phyloP scores from a whole-genome alignment of 2,888 invertebrate genomes.

The Hirudinaria manillensis region DNA sequence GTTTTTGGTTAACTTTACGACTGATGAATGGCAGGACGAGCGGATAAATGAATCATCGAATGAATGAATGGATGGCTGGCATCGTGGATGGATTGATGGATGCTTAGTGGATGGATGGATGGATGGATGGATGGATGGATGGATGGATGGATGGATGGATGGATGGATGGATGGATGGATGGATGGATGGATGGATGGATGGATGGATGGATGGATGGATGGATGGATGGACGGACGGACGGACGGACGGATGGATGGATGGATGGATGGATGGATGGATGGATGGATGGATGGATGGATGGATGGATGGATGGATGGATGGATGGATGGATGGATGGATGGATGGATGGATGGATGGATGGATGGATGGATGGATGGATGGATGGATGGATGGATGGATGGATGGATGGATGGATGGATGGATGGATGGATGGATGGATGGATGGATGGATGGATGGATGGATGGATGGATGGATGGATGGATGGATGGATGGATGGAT shows the following conservation, averaged over 20 bases:
- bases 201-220: neutral
- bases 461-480: neutral
- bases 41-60: neutral
- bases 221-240: no score
- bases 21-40: neutral
- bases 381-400: neutral
- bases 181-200: neutral
- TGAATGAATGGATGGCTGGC: no score
- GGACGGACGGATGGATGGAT: neutral
- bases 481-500: neutral
- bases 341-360: neutral
- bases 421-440: neutral
- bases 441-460: no score
- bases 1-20: no score
- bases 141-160: no score
- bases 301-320: neutral
- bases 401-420: neutral
- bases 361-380: neutral
- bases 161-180: neutral
- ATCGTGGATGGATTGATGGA: neutral
- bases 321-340: no score
- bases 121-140: neutral
- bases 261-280: no score
- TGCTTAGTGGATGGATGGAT: no score
- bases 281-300: neutral